These are phyloP conservation scores for Merodon equestris DNA, from an alignment of 2,888 invertebrate species.

Conservation along the genomic window DNA sequence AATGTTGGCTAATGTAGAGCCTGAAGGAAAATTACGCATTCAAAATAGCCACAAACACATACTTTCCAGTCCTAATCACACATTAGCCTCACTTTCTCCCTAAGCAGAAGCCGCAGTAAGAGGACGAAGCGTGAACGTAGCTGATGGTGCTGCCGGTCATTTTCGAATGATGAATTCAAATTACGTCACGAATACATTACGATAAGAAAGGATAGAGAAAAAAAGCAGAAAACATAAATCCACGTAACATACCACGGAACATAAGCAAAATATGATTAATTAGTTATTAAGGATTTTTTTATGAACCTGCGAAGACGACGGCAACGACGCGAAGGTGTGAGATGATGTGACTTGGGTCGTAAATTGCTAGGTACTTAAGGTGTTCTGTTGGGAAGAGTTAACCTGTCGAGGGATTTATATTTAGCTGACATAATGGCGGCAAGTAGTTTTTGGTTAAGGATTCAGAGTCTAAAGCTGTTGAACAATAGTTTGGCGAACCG, in stretches of 20 bases:
- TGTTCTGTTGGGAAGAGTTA: conserved; percentile 23
- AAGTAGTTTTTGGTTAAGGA: too few relatives aligned
- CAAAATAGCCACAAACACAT: conserved; percentile 30
- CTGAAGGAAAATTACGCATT: conserved; percentile 42
- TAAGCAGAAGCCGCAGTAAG: neutral
- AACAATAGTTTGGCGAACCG: too few relatives aligned
- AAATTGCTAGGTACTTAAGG: conserved; percentile 35
- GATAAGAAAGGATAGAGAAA: conserved; percentile 48
- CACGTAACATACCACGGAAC: conserved; percentile 22
- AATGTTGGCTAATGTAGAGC: conserved; percentile 37
- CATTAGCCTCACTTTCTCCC: too few relatives aligned
- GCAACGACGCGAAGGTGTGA: conserved; percentile 36
- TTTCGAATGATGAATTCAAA: conserved; percentile 52
- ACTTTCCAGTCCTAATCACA: too few relatives aligned
- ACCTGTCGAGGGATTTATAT: too few relatives aligned
- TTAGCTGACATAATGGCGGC: too few relatives aligned
- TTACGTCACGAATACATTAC: conserved; percentile 65
- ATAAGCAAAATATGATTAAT: conserved; percentile 63
- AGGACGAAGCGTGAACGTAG: neutral
- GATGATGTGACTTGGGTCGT: conserved; percentile 50
- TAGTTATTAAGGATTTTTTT: conserved; percentile 59
- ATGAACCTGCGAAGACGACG: neutral
- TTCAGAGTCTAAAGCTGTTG: too few relatives aligned
- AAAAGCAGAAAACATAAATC: conserved; percentile 24
- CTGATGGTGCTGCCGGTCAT: conserved; percentile 18